These are phyloP conservation scores for Temnothorax longispinosus DNA, from an alignment of 1,140 invertebrate species.

Conservation along the genomic window DNA sequence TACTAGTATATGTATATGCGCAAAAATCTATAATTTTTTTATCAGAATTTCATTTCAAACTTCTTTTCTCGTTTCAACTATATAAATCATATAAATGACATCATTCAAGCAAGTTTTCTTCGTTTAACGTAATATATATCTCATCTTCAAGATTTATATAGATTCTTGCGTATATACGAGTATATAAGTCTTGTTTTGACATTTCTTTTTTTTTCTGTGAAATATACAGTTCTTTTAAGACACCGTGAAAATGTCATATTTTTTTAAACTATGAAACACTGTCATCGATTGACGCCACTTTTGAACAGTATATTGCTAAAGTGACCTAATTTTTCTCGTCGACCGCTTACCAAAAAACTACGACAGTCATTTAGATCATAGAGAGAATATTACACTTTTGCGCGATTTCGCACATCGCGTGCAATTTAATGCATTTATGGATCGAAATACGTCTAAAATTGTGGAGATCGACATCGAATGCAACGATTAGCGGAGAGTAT, in stretches of 20 bases:
- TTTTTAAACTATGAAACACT: slow-evolving; percentile 6
- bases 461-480: not conserved
- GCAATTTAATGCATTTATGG: not conserved
- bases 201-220: too few relatives aligned
- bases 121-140: too few relatives aligned
- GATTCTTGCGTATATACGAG: too few relatives aligned
- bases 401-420: not conserved
- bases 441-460: slow-evolving; percentile 4
- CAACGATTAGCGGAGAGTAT: not conserved
- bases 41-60: too few relatives aligned
- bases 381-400: not conserved
- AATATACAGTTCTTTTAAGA: not conserved
- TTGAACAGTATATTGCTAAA: not conserved
- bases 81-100: too few relatives aligned
- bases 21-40: too few relatives aligned
- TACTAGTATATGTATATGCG: too few relatives aligned
- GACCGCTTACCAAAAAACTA: not conserved
- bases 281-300: not conserved
- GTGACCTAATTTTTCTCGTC: not conserved
- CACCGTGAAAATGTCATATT: not conserved
- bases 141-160: too few relatives aligned
- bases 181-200: too few relatives aligned
- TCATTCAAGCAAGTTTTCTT: too few relatives aligned
- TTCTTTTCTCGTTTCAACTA: too few relatives aligned
- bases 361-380: not conserved